These are phyloP conservation scores for Tupaia chinensis DNA, from an alignment of 2,113 vertebrate species.

Conservation along the genomic window DNA sequence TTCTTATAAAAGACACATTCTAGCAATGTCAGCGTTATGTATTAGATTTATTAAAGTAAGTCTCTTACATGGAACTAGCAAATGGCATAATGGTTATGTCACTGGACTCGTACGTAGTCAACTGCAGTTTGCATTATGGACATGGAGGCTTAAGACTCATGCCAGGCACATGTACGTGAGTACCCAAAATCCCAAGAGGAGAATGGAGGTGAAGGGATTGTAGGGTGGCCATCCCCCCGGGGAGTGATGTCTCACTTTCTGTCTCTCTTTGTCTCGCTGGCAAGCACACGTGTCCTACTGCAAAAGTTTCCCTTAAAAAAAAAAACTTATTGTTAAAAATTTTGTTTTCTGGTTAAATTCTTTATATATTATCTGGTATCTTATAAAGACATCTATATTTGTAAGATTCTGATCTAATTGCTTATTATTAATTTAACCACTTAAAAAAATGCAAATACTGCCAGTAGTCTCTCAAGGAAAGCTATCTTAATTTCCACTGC, in stretches of 20 bases:
- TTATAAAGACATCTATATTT: not conserved
- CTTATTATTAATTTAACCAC: not conserved
- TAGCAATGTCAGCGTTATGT: conserved; percentile 16
- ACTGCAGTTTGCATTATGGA: no score
- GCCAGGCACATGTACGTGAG: no score
- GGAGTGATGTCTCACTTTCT: no score
- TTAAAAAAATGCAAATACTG: not conserved
- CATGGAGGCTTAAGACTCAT: no score
- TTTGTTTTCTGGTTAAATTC: not conserved
- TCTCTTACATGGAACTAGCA: not conserved
- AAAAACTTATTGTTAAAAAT: not conserved
- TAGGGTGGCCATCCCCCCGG: no score
- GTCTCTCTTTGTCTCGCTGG: no score
- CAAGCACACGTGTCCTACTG: no score
- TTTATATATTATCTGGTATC: not conserved
- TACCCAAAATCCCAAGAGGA: no score
- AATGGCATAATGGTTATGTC: no score
- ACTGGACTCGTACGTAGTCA: no score
- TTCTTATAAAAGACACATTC: not conserved
- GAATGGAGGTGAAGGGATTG: no score
- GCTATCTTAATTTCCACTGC: not conserved
- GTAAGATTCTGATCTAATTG: not conserved
- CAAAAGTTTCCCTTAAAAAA: no score
- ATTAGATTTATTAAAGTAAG: conserved; percentile 8
- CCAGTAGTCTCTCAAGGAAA: not conserved